Conservation (phyloP, 2,888 invertebrate genomes). For the Chloroclystis v-ata region DNA sequence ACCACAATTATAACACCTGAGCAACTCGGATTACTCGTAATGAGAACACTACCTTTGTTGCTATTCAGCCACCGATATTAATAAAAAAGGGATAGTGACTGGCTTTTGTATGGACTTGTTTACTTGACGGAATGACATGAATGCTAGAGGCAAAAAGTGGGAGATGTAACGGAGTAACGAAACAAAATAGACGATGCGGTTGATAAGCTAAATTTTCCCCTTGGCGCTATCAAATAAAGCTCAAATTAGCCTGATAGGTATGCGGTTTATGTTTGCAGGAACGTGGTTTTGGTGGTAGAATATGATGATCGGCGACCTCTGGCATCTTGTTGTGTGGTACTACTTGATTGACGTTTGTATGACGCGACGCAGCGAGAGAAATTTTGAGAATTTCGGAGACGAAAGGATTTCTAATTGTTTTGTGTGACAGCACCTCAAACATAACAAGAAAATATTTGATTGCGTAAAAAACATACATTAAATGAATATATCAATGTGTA, state of each 20-base stretch:
- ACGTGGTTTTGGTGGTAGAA: slow-evolving; percentile 39
- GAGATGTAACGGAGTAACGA: slow-evolving; percentile 45
- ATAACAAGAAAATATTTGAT: neutral
- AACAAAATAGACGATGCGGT: slow-evolving; percentile 35
- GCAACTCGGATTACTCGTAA: slow-evolving; percentile 64
- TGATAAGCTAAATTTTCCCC: slow-evolving; percentile 30
- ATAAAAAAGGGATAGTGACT: slow-evolving; percentile 61
- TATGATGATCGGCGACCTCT: slow-evolving; percentile 68
- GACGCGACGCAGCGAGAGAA: slow-evolving; percentile 58
- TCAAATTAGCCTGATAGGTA: slow-evolving; percentile 29
- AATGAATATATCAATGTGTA: no score
- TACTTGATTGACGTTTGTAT: slow-evolving; percentile 71
- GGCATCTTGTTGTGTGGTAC: slow-evolving; percentile 62
- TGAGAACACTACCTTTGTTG: slow-evolving; percentile 66
- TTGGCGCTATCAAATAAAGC: slow-evolving; percentile 32
- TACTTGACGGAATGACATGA: slow-evolving; percentile 66
- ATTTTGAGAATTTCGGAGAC: slow-evolving; percentile 57
- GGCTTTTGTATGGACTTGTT: slow-evolving; percentile 70
- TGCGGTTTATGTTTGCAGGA: slow-evolving; percentile 18
- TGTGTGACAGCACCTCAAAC: slow-evolving; percentile 18
- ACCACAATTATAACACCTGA: slow-evolving; percentile 69
- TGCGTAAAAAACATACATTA: neutral
- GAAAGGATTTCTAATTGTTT: slow-evolving; percentile 43
- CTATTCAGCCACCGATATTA: slow-evolving; percentile 69
- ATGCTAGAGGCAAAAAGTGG: slow-evolving; percentile 61